A percentile compares a stretch with the other conserved stretches of the same genome.
These are phyloP conservation scores for Notothenia coriiceps DNA, from an alignment of 2,113 vertebrate species.

Conservation along the genomic window DNA sequence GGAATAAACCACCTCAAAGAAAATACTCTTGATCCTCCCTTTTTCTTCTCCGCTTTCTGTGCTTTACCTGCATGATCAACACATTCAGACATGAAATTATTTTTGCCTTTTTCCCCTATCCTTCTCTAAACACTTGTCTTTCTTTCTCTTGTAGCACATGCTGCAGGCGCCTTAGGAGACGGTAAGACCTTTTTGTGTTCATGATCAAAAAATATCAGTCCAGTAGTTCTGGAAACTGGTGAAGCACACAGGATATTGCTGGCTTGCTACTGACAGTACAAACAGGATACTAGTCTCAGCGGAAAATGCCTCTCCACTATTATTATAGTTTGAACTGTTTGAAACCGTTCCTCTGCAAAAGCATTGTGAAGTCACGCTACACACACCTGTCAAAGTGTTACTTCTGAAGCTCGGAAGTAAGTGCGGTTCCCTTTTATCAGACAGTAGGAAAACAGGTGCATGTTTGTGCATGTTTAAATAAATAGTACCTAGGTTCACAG, in stretches of 20 bases:
- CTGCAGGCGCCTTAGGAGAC: slow-evolving; percentile 16
- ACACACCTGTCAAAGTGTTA: background rate
- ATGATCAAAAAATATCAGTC: slow-evolving; percentile 2
- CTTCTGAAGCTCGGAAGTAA: background rate
- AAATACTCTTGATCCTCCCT: slow-evolving; percentile 6
- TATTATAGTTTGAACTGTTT: slow-evolving; percentile 18
- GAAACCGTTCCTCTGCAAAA: background rate
- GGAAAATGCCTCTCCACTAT: slow-evolving; percentile 30
- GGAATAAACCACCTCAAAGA: slow-evolving; percentile 43
- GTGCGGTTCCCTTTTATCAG: background rate
- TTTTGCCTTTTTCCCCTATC: background rate
- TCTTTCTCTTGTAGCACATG: slow-evolving; percentile 29
- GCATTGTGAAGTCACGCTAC: slow-evolving; percentile 3
- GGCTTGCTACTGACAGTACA: slow-evolving; percentile 31
- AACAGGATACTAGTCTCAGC: slow-evolving; percentile 36
- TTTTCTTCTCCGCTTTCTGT: slow-evolving; percentile 5
- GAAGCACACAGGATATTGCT: slow-evolving; percentile 57
- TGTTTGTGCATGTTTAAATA: slow-evolving; percentile 4
- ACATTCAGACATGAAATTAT: slow-evolving; percentile 5
- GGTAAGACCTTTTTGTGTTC: slow-evolving; percentile 53
- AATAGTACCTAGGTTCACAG: background rate
- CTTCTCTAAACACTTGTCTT: slow-evolving; percentile 7
- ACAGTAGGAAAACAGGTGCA: background rate
- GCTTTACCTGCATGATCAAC: background rate
- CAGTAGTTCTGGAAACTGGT: slow-evolving; percentile 22